Evolutionary conservation across 2,797 vertebrate genomes (phyloP).

Genomic region (Avahi laniger): DNA sequence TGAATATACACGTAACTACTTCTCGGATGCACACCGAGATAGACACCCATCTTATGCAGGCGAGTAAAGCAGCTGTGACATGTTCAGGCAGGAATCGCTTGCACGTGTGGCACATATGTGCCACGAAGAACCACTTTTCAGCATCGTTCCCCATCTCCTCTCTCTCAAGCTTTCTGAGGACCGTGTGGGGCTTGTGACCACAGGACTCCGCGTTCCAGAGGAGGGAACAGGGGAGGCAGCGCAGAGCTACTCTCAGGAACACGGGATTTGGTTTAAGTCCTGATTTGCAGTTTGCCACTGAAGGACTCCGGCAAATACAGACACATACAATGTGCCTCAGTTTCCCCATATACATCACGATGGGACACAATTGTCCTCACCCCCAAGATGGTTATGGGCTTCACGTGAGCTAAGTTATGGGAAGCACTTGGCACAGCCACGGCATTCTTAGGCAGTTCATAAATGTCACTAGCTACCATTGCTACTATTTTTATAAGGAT

Average conservation of each 20-base stretch:
- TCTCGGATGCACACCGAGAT: rapidly evolving
- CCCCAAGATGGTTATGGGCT: background rate
- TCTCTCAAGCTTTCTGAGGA: background rate
- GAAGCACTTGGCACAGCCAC: background rate
- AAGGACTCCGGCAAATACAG: background rate
- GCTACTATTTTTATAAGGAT: conserved; percentile 33
- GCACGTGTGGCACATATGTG: background rate
- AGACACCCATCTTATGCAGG: background rate
- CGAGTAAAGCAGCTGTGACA: too few species aligned
- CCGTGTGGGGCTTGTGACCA: rapidly evolving
- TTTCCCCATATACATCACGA: background rate
- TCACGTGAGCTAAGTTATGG: background rate
- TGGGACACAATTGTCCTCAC: background rate
- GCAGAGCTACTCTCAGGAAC: background rate
- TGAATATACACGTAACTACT: background rate
- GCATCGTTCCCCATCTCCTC: background rate
- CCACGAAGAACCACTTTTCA: background rate
- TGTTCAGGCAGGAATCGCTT: background rate
- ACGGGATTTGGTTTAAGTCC: background rate
- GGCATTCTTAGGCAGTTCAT: background rate
- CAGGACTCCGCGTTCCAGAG: rapidly evolving
- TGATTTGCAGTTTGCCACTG: background rate
- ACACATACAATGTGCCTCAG: background rate
- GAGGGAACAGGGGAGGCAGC: background rate
- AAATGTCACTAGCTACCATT: background rate